Base-by-base conservation (phyloP, 2,888 invertebrate species). In the Strigamia crassipes region DNA sequence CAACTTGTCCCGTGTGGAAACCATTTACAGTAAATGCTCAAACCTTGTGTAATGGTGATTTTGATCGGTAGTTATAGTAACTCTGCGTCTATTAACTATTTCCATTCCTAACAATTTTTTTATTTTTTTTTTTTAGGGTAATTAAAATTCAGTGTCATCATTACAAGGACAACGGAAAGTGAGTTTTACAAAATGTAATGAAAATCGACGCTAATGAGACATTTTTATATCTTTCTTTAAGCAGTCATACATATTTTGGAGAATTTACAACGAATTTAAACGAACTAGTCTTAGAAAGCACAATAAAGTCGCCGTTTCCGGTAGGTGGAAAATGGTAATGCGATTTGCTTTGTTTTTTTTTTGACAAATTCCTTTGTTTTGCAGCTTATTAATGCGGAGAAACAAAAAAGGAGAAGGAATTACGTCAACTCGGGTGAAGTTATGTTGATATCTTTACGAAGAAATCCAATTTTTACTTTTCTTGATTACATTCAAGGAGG, bases 401-500 rank as follows among this genome's bases (percentile, higher is more conserved):
- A 89, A 83, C 86, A 87, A 84, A 85, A 85, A 6, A 89, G 88
- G 84, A 89, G 89, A 83, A 87, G 86, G 81, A 85, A 85, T 81
- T 89, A 90, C 85, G 88, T 87, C 83, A 86, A 89, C 84, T 89
- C 89, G 41, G 90, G 90, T n/a, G 85, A 85, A 84, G 87, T 87
- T 84, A 84, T 79, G 38, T 42, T 82, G 73, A 66, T 80, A 31
- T 23, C 23, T 10, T 79, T 83, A 27, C 18, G 42, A 3, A 51
- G 38, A 82, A 79, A 81, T 73, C 85, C 85, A 83, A 85, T 88
- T 4, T 87, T 87, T 84, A 88, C 90, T 5, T 91, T 91, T 85
- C 86, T 91, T 83, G 91, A 91, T 85, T 91, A 89, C 85, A 88
- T 91, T 73, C 88, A 89, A 83, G 90, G 90, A 77, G 91, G 91